Conservation (phyloP, 2,888 invertebrate species). For the Lathronympha strigana region DNA sequence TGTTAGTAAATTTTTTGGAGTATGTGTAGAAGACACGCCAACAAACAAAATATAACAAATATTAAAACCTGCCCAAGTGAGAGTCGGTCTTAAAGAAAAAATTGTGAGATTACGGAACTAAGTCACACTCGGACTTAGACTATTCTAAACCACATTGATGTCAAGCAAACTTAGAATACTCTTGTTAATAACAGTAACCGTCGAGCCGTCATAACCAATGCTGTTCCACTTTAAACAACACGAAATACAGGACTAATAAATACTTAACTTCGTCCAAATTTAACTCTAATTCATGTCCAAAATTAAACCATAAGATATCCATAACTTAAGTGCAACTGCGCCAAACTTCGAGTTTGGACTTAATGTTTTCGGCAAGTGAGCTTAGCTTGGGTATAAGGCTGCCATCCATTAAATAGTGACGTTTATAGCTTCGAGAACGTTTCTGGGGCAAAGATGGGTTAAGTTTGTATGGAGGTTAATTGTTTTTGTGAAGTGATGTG, state of each 20-base stretch:
- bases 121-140: too few relatives aligned
- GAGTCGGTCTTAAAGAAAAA: too few relatives aligned
- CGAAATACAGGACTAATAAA: constrained; percentile 1
- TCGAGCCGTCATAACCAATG: too few relatives aligned
- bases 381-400: constrained; percentile 20
- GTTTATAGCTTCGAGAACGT: background rate
- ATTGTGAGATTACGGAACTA: too few relatives aligned
- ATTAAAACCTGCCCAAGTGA: too few relatives aligned
- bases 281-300: constrained; percentile 34
- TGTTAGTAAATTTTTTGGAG: too few relatives aligned
- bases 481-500: background rate
- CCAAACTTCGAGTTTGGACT: constrained; percentile 31
- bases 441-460: background rate
- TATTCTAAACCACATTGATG: too few relatives aligned
- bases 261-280: constrained; percentile 19
- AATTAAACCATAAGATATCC: constrained; percentile 40
- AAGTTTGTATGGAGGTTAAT: background rate
- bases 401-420: constrained; percentile 6
- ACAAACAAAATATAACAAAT: too few relatives aligned
- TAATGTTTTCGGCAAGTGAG: constrained; percentile 39
- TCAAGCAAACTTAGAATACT: too few relatives aligned
- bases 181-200: too few relatives aligned
- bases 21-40: too few relatives aligned
- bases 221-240: background rate
- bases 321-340: constrained; percentile 38